These are phyloP conservation scores for Erebia epiphron DNA, from an alignment of 2,888 invertebrate genomes.

Conservation along the genomic window DNA sequence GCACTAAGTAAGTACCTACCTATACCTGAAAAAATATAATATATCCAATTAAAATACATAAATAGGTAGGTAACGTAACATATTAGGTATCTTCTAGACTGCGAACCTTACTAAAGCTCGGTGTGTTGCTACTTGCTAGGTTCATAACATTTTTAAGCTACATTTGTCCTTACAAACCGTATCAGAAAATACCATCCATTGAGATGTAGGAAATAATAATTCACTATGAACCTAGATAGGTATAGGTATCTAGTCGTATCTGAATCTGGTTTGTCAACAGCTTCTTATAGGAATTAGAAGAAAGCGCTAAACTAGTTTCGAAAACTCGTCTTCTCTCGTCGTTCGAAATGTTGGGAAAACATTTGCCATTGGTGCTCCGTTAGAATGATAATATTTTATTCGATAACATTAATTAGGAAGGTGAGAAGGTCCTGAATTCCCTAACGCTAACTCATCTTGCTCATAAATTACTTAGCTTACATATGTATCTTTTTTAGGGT, in stretches of 20 bases:
- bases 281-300: conserved; percentile 38
- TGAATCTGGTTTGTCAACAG: conserved; percentile 34
- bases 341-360: conserved; percentile 35
- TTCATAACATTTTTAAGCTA: background rate
- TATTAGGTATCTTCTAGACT: too few relatives aligned
- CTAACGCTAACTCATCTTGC: too few relatives aligned
- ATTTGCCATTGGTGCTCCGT: conserved; percentile 4
- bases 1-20: too few relatives aligned
- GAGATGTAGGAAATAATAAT: conserved; percentile 16
- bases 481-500: too few relatives aligned
- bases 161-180: background rate
- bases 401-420: background rate
- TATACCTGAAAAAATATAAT: too few relatives aligned
- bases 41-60: too few relatives aligned
- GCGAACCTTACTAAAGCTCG: too few relatives aligned
- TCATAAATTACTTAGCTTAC: too few relatives aligned
- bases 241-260: conserved; percentile 41
- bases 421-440: too few relatives aligned
- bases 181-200: conserved; percentile 10
- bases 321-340: conserved; percentile 24
- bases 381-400: background rate
- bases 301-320: conserved; percentile 42
- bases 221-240: background rate
- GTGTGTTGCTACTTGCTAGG: too few relatives aligned
- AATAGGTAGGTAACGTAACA: too few relatives aligned